phyloP scores from a whole-genome alignment of 2,888 invertebrate species.

The Mesochorus sp. region DNA sequence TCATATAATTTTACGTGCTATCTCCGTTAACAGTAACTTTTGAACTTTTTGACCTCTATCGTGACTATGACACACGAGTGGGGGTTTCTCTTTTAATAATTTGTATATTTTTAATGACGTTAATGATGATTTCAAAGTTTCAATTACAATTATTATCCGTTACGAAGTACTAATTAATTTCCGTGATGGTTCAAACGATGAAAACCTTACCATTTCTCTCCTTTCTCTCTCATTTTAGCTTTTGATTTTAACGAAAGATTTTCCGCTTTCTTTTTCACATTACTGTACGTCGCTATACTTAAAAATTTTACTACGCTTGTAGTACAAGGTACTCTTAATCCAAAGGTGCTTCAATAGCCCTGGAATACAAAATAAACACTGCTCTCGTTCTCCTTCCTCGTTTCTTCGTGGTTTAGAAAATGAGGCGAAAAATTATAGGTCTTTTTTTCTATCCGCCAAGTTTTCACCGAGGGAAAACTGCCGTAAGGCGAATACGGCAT shows the following conservation, averaged over 20 bases:
- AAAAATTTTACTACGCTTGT: not conserved
- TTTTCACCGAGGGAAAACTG: not conserved
- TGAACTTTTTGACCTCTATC: constrained; percentile 15
- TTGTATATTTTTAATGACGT: not conserved
- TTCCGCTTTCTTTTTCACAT: not conserved
- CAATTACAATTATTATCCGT: not conserved
- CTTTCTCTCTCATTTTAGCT: not conserved
- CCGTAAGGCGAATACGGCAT: not conserved
- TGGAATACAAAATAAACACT: not conserved
- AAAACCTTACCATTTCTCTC: not conserved
- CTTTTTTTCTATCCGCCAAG: not conserved
- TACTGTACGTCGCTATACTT: not conserved
- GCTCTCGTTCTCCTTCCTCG: not conserved
- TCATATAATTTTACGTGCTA: constrained; percentile 41
- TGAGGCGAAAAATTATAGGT: constrained; percentile 12
- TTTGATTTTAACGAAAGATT: not conserved
- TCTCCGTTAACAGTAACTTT: constrained; percentile 23
- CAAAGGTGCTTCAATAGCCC: not conserved
- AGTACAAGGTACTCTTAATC: too few species aligned
- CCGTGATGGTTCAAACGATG: not conserved
- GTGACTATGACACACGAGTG: not conserved
- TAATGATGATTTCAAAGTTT: not conserved
- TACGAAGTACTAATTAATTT: not conserved
- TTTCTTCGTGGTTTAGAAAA: not conserved
- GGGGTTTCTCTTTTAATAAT: not conserved